Evolutionary conservation across 1,140 invertebrate species (phyloP).

Genomic region (Popillia japonica): DNA sequence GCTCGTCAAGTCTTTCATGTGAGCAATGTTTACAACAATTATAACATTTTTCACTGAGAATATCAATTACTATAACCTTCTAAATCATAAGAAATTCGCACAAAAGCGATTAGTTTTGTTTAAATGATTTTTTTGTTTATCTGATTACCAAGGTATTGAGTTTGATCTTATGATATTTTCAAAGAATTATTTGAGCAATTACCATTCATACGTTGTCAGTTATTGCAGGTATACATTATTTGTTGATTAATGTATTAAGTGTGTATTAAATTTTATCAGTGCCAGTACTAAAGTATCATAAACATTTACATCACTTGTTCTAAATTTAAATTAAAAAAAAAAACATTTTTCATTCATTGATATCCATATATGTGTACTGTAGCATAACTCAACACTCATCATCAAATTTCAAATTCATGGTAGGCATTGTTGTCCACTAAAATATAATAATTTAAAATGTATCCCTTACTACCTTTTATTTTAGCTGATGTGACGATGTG

Average conservation of each 20-base stretch:
- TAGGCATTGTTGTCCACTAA: no score
- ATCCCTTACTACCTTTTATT: no score
- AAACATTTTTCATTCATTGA: neutral
- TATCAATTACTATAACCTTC: conserved; percentile 15
- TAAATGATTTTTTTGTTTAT: neutral
- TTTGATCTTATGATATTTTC: conserved; percentile 8
- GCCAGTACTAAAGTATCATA: neutral
- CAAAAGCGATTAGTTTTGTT: conserved; percentile 18
- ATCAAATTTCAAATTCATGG: no score
- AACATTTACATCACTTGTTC: neutral
- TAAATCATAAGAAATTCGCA: conserved; percentile 18
- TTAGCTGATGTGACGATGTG: no score
- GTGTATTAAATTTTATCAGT: conserved; percentile 24
- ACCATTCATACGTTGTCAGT: conserved; percentile 20
- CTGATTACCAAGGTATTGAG: neutral
- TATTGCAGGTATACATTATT: conserved; percentile 17
- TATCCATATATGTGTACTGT: no score
- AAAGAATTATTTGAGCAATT: neutral
- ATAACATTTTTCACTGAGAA: neutral
- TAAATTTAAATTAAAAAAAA: neutral
- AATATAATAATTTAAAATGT: no score
- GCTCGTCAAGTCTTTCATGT: neutral
- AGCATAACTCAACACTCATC: no score
- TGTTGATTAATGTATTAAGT: conserved; percentile 1
- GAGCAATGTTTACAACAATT: neutral